A percentile compares a stretch with the other conserved stretches of the same genome.
phyloP scores from a whole-genome alignment of 2,888 invertebrate species.

The Drosophila emarginata region DNA sequence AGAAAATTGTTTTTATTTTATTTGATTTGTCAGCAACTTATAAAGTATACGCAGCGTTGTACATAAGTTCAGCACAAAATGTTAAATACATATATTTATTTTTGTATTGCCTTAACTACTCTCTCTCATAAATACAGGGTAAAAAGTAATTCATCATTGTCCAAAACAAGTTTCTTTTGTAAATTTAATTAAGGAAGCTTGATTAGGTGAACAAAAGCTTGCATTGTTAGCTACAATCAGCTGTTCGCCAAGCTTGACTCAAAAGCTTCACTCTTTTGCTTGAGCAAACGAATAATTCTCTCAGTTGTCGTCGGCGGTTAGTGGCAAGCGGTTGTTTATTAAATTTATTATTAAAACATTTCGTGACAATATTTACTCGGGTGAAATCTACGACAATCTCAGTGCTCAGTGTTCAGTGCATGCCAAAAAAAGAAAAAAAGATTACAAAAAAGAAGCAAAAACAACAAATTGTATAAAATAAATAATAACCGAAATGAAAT shows the following conservation, averaged over 20 bases:
- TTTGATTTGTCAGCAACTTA: too few species aligned
- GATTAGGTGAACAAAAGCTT: neutral
- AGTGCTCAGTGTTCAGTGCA: constrained; percentile 36
- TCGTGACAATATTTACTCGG: constrained; percentile 36
- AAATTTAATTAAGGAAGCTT: constrained; percentile 28
- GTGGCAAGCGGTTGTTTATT: constrained; percentile 50
- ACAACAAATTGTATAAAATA: constrained; percentile 41
- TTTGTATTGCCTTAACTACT: neutral
- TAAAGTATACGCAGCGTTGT: neutral
- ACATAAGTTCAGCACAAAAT: too few species aligned
- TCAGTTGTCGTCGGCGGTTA: constrained; percentile 56
- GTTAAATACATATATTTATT: too few species aligned
- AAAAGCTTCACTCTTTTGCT: constrained; percentile 55
- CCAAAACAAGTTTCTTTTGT: constrained; percentile 44
- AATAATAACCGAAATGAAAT: constrained; percentile 50
- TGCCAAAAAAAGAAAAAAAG: constrained; percentile 52
- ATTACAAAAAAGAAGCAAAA: constrained; percentile 30
- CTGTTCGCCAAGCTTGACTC: constrained; percentile 63
- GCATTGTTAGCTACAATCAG: constrained; percentile 29
- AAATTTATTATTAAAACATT: constrained; percentile 38
- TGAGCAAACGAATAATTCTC: constrained; percentile 9
- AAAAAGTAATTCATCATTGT: neutral
- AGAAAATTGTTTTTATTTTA: too few species aligned
- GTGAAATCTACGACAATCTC: constrained; percentile 62
- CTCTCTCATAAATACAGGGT: neutral